A percentile compares a stretch with the other conserved stretches of the same genome.
These are phyloP conservation scores for Zaprionus nigranus DNA, from an alignment of 1,140 invertebrate genomes.

Conservation along the genomic window DNA sequence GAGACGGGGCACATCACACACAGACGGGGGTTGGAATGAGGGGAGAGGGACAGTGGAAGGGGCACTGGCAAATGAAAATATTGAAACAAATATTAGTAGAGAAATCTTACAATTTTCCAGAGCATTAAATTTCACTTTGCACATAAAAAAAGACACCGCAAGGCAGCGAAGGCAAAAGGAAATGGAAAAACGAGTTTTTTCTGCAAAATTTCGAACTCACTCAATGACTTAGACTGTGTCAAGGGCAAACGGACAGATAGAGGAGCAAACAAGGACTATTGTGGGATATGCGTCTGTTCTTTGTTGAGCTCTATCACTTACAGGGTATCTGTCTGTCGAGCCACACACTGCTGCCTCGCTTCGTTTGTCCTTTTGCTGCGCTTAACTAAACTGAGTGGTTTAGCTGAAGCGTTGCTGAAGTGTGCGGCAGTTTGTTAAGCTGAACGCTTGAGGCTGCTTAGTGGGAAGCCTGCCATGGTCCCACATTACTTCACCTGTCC, in stretches of 20 bases:
- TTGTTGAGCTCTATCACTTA: too few relatives aligned
- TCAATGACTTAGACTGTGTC: neutral
- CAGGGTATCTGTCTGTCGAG: slow-evolving; percentile 15
- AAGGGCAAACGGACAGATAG: neutral
- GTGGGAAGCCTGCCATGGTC: neutral
- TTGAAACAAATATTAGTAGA: slow-evolving; percentile 69
- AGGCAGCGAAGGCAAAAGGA: neutral
- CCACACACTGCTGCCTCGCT: neutral
- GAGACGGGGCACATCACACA: slow-evolving; percentile 8
- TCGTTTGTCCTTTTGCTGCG: slow-evolving; percentile 16
- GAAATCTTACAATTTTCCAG: slow-evolving; percentile 72
- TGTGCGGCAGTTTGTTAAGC: slow-evolving; percentile 28
- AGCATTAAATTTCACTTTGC: slow-evolving; percentile 74
- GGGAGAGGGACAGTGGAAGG: neutral
- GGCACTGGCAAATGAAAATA: slow-evolving; percentile 20
- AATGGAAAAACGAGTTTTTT: slow-evolving; percentile 2
- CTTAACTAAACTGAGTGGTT: slow-evolving; percentile 63
- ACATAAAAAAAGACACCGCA: slow-evolving; percentile 34
- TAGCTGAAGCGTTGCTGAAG: slow-evolving; percentile 61
- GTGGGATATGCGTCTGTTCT: too few relatives aligned
- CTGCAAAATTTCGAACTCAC: neutral
- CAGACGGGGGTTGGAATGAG: neutral
- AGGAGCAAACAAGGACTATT: too few relatives aligned
- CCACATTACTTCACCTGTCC: neutral
- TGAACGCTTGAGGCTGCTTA: slow-evolving; percentile 35